Evolutionary conservation across 2,888 invertebrate species (phyloP), one percentile per base, ranked within the genome.

Genomic region (Myopa tessellatipennis): DNA sequence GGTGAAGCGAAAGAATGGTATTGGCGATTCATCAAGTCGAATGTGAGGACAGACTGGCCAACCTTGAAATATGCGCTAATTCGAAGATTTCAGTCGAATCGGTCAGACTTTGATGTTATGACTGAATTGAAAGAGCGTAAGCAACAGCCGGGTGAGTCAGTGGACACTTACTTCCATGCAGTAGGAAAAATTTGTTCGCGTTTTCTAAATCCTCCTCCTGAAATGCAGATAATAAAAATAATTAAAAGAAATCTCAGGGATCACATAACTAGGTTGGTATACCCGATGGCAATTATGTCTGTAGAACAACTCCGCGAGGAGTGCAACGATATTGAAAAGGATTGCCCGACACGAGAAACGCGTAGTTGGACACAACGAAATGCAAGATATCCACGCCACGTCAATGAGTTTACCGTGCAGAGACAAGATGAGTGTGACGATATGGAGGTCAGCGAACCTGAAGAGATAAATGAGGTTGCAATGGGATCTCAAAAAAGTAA

Each of bases 281-380:
- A 77, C 18, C 61, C 69, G 3, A 63, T 74, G 50, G 16, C 10
- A 1, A 52, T 74, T 0, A 67, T 34, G 0, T 52, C 68, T 6
- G 65, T 77, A 6, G 77, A 77, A n/a, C 77, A 77, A 12, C 26
- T 77, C 5, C 52, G 77, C n/a, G 38, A 38, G 40, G 73, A 77
- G 40, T 73, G 73, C 40, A 45, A 52, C 1, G 77, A 77, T n/a
- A 45, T 58, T 0, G 77, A 77, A n/a, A 73, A 18, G 16, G 38
- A 65, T 73, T 77, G 72, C 18, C 60, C 45, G 4, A 50, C 60
- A 3, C 38, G 67, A 2, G 72, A 72, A 0, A 5, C 16, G 1
- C 14, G 50, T 38, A 5, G 6, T 6, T 58, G 36, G 6, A 34
- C 4, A 3, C 55, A 65, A 12, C 63, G 18, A 14, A 26, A 26